Evolutionary conservation across 2,888 invertebrate species (phyloP).

Genomic region (Sphaerophoria rueppellii): DNA sequence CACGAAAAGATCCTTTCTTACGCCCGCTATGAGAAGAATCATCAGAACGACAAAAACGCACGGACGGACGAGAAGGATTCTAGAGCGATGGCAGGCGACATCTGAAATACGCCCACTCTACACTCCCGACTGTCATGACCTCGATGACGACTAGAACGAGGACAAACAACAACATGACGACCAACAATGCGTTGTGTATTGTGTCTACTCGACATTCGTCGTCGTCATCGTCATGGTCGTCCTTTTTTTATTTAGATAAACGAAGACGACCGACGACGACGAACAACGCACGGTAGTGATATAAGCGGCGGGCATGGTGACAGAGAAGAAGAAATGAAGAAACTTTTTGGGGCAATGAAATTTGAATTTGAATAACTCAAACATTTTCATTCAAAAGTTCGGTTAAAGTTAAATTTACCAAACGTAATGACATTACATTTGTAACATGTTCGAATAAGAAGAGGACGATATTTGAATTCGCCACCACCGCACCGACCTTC

Average conservation of each 20-base stretch:
- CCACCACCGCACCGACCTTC: conserved; percentile 2
- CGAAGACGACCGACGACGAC: background rate
- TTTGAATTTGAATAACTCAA: conserved; percentile 74
- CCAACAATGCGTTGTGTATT: conserved; percentile 9
- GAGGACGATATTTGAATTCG: conserved; percentile 67
- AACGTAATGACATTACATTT: conserved; percentile 73
- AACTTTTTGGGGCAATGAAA: conserved; percentile 68
- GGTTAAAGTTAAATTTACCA: conserved; percentile 73
- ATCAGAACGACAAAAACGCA: conserved; percentile 7
- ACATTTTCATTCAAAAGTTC: conserved; percentile 73
- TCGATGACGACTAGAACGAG: background rate
- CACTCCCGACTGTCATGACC: conserved; percentile 18
- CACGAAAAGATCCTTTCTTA: too few species aligned
- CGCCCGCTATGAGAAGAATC: background rate
- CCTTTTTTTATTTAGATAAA: background rate
- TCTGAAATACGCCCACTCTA: conserved; percentile 20
- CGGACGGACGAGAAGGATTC: background rate
- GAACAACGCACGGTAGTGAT: too few species aligned
- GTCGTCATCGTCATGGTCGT: background rate
- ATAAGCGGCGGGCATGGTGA: background rate
- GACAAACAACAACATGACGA: background rate
- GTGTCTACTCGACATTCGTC: background rate
- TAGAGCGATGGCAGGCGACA: conserved; percentile 31
- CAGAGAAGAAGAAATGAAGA: conserved; percentile 43
- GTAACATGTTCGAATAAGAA: conserved; percentile 66